phyloP scores from a whole-genome alignment of 1,140 invertebrate species.

The Chlorops oryzae region DNA sequence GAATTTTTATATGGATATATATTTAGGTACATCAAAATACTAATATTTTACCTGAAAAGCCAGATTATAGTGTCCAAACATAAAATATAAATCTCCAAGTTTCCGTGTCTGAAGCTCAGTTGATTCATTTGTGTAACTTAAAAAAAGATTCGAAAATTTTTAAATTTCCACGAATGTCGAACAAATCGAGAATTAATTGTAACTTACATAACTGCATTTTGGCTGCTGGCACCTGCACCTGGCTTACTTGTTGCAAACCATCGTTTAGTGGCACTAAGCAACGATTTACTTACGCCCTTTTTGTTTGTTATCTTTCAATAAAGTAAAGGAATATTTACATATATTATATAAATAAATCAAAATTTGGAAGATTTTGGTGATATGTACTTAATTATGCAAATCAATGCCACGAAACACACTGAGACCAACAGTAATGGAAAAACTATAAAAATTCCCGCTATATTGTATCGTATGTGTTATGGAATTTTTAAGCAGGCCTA shows the following conservation, averaged over 20 bases:
- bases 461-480: too few species aligned
- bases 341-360: not conserved
- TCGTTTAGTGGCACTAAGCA: slow-evolving; percentile 88
- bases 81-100: slow-evolving; percentile 90
- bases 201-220: slow-evolving; percentile 74
- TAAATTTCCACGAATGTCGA: not conserved
- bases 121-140: slow-evolving; percentile 79
- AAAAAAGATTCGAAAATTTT: slow-evolving; percentile 3
- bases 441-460: too few species aligned
- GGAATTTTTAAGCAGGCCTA: too few species aligned
- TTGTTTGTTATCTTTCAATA: slow-evolving; percentile 76
- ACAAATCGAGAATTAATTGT: slow-evolving; percentile 6
- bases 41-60: slow-evolving; percentile 63
- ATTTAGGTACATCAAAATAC: not conserved
- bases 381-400: too few species aligned
- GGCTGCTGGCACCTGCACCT: slow-evolving; percentile 59
- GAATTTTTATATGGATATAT: not conserved
- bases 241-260: slow-evolving; percentile 90
- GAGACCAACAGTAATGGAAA: too few species aligned
- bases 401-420: too few species aligned
- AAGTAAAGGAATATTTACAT: slow-evolving; percentile 7
- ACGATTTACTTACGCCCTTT: slow-evolving; percentile 84
- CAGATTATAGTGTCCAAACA: slow-evolving; percentile 89
- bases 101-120: slow-evolving; percentile 88
- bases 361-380: slow-evolving; percentile 3